Conservation (phyloP, 2,113 vertebrate genomes). For the Cyanoramphus novaezelandiae region DNA sequence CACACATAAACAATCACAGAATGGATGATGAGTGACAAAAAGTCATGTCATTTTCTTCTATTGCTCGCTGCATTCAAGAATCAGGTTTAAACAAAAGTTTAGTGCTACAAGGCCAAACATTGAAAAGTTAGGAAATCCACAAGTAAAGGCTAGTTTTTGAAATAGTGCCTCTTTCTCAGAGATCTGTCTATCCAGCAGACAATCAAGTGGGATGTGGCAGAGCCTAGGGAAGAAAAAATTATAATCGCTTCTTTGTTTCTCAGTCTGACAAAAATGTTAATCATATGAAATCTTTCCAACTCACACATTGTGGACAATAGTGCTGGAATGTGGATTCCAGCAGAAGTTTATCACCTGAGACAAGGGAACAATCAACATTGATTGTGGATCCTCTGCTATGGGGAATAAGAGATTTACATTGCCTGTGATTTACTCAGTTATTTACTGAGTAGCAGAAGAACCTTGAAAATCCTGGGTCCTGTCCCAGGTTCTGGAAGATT, state of each 20-base stretch:
- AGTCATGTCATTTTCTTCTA: background rate
- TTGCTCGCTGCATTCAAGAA: background rate
- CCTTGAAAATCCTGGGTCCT: background rate
- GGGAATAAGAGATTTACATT: background rate
- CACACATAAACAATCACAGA: background rate
- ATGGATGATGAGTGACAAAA: background rate
- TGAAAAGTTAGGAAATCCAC: background rate
- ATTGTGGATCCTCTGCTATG: background rate
- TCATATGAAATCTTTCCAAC: background rate
- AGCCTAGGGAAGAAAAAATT: background rate
- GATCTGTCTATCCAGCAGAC: background rate
- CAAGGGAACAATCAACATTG: background rate
- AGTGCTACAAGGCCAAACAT: background rate
- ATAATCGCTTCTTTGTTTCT: conserved; percentile 33
- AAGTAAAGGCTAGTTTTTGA: background rate
- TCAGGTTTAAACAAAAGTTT: background rate
- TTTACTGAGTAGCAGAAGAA: background rate
- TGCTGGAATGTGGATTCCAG: background rate
- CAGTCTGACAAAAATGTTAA: conserved; percentile 44
- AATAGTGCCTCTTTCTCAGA: background rate
- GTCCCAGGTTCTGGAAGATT: background rate
- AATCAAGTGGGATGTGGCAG: background rate
- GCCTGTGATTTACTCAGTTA: background rate
- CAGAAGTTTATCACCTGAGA: background rate
- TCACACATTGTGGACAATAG: background rate